phyloP scores from a whole-genome alignment of 2,797 vertebrate genomes.

The Phrynocephalus vlangalii region DNA sequence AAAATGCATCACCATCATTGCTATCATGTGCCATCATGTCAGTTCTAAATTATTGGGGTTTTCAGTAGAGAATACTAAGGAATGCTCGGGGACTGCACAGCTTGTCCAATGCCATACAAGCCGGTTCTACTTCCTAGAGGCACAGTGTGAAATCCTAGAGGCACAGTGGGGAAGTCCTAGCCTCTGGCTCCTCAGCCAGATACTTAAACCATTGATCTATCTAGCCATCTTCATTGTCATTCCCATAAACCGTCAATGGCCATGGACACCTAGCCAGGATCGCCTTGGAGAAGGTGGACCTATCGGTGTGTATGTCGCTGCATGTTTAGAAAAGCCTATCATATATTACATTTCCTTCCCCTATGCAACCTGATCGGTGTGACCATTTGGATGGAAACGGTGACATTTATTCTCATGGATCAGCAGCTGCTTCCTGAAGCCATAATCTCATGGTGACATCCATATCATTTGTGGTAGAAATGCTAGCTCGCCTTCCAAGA shows the following conservation, averaged over 20 bases:
- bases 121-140: no score
- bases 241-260: neutral
- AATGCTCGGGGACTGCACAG: no score
- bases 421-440: neutral
- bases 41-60: no score
- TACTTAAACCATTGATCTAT: no score
- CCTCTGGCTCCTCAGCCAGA: no score
- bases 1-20: neutral
- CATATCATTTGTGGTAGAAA: neutral
- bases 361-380: conserved; percentile 32
- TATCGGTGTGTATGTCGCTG: neutral
- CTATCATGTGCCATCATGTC: no score
- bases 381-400: neutral
- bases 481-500: neutral
- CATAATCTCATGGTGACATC: neutral
- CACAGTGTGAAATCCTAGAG: no score
- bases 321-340: conserved; percentile 29
- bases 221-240: no score
- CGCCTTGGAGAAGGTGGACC: neutral
- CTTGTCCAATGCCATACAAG: no score
- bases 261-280: neutral
- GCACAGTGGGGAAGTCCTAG: no score
- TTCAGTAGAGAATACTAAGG: no score
- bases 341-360: conserved; percentile 5
- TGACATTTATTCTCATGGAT: neutral